Base-by-base conservation (phyloP, 2,888 invertebrate species). In the Ceriagrion tenellum region DNA sequence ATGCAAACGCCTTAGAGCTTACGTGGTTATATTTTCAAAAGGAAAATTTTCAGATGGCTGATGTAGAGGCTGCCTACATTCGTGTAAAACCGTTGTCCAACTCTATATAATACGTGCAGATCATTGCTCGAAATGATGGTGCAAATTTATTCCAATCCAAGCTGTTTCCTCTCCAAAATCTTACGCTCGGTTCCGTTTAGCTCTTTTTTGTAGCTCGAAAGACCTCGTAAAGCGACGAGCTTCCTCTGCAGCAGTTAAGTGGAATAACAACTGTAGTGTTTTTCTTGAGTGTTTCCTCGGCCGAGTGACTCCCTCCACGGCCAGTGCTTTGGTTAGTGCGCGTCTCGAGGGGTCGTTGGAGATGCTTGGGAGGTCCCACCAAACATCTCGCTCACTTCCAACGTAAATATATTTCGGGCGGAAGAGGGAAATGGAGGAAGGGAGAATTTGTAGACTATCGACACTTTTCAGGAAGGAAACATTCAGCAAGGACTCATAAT, bases 361-460 rank as follows among this genome's bases (percentile, higher is more conserved):
- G 13, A 13, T 23, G 40, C 63, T 20, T 91, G 91, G 91, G 91
- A 91, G 91, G 91, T 91, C 91, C 40, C 93, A 13, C 35, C 12
- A 59, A 35, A n/a, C 40, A 93, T 74, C 47, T 69, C 69, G 69
- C 69, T 93, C 93, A 74, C 47, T 93, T 93, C 35, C 93, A 47
- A 69, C 35, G 69, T 93, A 93, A 93, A 93, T 93, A 93, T 93
- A 93, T 93, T 93, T 93, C 93, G 93, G 18, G 35, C 35, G 18
- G 81, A 81, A 13, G 30, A 18, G 35, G 26, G 26, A 81, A 81
- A 35, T 35, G n/a, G 35, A 12, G 35, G 16, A 81, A 35, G 69
- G 18, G 13, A 69, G 69, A n/a, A 26, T 2, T 23, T 26, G 69
- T 8, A 35, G 81, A 35, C 35, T 16, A 35, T 35, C 8, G 12